These are phyloP conservation scores for Sylvicola cinctus DNA, from an alignment of 2,888 invertebrate species.

Conservation along the genomic window DNA sequence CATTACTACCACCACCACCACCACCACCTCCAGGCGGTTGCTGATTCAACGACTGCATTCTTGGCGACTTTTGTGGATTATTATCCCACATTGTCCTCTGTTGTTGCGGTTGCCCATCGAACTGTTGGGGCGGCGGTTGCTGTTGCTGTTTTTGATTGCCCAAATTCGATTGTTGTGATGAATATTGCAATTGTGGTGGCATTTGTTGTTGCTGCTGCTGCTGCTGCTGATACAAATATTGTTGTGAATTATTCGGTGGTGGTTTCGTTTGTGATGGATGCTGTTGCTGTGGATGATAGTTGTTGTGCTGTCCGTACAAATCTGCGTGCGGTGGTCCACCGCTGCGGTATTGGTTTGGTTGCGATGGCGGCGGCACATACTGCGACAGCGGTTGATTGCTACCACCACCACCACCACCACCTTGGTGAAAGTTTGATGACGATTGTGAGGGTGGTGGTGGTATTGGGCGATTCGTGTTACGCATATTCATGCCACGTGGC, in stretches of 20 bases:
- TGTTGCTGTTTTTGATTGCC: constrained; percentile 6
- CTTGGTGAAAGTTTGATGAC: not conserved
- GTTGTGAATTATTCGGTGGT: constrained; percentile 9
- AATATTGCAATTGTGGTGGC: constrained; percentile 6
- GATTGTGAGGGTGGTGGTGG: constrained; percentile 2
- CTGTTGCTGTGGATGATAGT: constrained; percentile 9
- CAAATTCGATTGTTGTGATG: constrained; percentile 2
- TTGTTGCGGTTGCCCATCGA: constrained; percentile 1
- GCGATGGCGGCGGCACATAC: not conserved
- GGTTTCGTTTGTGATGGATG: constrained; percentile 10
- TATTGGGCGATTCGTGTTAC: not conserved
- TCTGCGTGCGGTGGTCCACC: too few relatives aligned
- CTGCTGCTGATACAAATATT: constrained; percentile 5
- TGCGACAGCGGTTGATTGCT: too few relatives aligned
- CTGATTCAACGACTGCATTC: too few relatives aligned
- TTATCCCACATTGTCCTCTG: constrained; percentile 8
- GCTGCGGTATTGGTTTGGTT: too few relatives aligned
- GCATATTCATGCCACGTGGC: too few relatives aligned
- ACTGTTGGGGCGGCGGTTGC: constrained; percentile 7
- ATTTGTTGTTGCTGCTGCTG: constrained; percentile 6
- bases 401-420: too few relatives aligned
- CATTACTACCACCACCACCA: too few relatives aligned
- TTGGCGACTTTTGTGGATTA: constrained; percentile 6
- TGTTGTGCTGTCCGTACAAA: too few relatives aligned
- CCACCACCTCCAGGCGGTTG: too few relatives aligned